Evolutionary conservation across 1,140 invertebrate genomes (phyloP).

Genomic region (Cecropterus lyciades): DNA sequence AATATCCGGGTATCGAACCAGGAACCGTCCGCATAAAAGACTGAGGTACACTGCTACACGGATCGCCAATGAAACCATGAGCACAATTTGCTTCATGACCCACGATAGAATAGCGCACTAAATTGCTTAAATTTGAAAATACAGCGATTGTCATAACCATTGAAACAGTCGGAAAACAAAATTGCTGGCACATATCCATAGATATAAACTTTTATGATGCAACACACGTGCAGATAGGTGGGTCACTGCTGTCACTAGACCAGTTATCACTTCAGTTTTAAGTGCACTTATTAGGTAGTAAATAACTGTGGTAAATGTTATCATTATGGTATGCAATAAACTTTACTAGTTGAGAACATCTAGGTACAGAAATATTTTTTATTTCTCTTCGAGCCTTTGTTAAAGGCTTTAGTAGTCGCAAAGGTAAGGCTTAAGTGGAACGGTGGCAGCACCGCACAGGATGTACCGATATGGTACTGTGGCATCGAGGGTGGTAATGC

Average conservation of each 20-base stretch:
- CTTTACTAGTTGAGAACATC: neutral
- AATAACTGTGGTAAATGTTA: neutral
- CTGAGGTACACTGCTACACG: no score
- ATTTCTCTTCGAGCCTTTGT: no score
- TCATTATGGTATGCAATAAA: slow-evolving; percentile 1
- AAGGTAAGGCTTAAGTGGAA: no score
- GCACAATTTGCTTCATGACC: neutral
- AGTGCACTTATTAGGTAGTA: slow-evolving; percentile 1
- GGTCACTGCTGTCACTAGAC: neutral
- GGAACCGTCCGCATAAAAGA: no score
- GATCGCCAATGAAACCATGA: no score
- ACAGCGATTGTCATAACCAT: slow-evolving; percentile 16
- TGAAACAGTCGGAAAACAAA: slow-evolving; percentile 14
- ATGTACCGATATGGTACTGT: no score
- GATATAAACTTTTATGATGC: neutral
- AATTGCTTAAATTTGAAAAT: slow-evolving; percentile 9
- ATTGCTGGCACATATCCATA: slow-evolving; percentile 15
- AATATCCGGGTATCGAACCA: no score
- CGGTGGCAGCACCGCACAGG: no score
- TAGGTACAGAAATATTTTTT: neutral
- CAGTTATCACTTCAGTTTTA: slow-evolving; percentile 7
- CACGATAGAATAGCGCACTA: neutral
- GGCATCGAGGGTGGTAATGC: no score
- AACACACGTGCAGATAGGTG: neutral
- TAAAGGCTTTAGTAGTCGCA: no score